Percentiles rank a stretch among this genome's conserved stretches.
Conservation (phyloP, 2,888 invertebrate genomes). For the Philaethria dido region DNA sequence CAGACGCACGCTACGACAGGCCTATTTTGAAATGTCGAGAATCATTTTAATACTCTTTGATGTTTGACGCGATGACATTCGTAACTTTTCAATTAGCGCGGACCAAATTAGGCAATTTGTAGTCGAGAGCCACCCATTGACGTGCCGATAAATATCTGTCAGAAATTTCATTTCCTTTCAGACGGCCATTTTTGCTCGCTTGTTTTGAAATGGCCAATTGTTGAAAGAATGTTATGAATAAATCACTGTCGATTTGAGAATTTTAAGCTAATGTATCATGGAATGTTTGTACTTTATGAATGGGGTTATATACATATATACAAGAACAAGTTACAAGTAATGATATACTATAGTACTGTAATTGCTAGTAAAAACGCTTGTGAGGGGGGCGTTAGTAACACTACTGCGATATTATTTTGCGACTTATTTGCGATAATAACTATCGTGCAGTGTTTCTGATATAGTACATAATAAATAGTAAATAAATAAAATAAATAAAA, state of each 20-base stretch:
- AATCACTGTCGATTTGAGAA: constrained; percentile 12
- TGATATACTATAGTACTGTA: no score
- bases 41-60: constrained; percentile 3
- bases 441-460: no score
- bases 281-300: background rate
- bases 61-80: constrained; percentile 26
- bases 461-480: no score
- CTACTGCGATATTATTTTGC: no score
- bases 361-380: no score
- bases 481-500: no score
- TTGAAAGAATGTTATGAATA: constrained; percentile 19
- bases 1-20: no score
- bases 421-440: no score
- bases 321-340: no score
- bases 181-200: constrained; percentile 55
- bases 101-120: constrained; percentile 54
- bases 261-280: background rate
- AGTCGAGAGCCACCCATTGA: constrained; percentile 50
- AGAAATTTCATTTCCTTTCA: constrained; percentile 58
- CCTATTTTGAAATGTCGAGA: background rate
- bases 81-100: constrained; percentile 43
- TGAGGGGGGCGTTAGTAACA: no score
- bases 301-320: background rate
- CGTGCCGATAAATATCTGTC: constrained; percentile 58
- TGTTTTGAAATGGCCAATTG: constrained; percentile 18